Evolutionary conservation across 2,888 invertebrate genomes (phyloP).

Genomic region (Drosophila imparisetae): DNA sequence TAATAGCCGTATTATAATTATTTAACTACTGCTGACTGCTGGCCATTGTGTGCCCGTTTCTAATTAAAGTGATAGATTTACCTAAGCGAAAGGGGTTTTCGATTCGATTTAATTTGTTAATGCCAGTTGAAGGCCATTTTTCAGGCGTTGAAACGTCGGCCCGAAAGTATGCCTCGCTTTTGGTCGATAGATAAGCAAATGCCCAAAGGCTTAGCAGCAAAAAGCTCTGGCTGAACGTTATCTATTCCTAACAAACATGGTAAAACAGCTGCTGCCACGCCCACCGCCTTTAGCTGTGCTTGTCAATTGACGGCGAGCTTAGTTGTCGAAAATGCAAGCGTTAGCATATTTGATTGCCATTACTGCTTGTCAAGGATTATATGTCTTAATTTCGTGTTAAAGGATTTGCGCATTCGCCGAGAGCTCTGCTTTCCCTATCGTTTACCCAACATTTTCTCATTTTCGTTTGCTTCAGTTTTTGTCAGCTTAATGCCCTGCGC

Average conservation of each 20-base stretch:
- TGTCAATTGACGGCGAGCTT: constrained; percentile 70
- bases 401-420: constrained; percentile 68
- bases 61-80: constrained; percentile 77
- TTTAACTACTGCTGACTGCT: constrained; percentile 49
- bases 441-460: constrained; percentile 47
- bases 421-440: constrained; percentile 19
- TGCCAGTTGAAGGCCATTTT: constrained; percentile 58
- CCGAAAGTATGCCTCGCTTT: constrained; percentile 23
- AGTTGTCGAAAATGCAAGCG: constrained; percentile 72
- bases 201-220: constrained; percentile 52
- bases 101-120: constrained; percentile 60
- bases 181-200: constrained; percentile 49
- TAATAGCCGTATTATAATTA: constrained; percentile 65
- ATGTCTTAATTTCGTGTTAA: constrained; percentile 79
- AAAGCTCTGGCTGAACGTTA: constrained; percentile 31
- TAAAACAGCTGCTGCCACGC: constrained; percentile 30
- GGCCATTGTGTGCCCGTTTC: constrained; percentile 49
- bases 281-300: constrained; percentile 31
- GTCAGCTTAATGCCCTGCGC: constrained; percentile 75
- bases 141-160: constrained; percentile 25
- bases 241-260: constrained; percentile 26
- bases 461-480: constrained; percentile 65
- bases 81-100: constrained; percentile 32
- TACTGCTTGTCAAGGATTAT: constrained; percentile 79
- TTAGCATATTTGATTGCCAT: constrained; percentile 80